Conservation (phyloP, 2,113 vertebrate genomes). For the Brachyhypopomus gauderio region DNA sequence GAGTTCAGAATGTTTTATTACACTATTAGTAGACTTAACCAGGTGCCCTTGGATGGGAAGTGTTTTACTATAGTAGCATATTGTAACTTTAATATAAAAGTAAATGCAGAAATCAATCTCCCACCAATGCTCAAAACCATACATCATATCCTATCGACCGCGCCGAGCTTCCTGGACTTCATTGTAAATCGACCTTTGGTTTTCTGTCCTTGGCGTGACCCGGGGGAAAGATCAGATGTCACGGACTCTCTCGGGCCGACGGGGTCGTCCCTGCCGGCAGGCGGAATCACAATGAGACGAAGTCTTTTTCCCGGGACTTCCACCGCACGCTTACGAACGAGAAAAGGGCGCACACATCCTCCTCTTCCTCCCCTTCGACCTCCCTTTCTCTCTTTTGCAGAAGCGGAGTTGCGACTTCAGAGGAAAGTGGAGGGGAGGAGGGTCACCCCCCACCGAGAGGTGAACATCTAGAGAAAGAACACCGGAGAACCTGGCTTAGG, state of each 20-base stretch:
- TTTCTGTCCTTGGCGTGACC: neutral
- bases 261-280: neutral
- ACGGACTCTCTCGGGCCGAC: neutral
- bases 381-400: conserved; percentile 22
- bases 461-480: neutral
- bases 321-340: neutral
- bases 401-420: conserved; percentile 36
- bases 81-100: too few species aligned
- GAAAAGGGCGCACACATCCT: conserved; percentile 18
- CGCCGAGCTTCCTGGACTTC: neutral
- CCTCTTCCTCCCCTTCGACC: neutral
- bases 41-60: too few species aligned
- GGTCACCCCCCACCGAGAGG: neutral
- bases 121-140: neutral
- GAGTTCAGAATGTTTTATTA: too few species aligned
- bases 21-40: too few species aligned
- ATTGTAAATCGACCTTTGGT: neutral
- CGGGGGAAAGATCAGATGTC: neutral
- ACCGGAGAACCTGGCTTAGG: neutral
- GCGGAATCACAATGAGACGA: conserved; percentile 8
- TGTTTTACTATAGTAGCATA: too few species aligned
- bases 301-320: neutral
- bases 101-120: neutral
- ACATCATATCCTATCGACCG: conserved; percentile 1
- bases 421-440: neutral